Evolutionary conservation across 2,888 invertebrate genomes (phyloP), one percentile per base, ranked within the genome.

Genomic region (Choristoneura rosaceana): DNA sequence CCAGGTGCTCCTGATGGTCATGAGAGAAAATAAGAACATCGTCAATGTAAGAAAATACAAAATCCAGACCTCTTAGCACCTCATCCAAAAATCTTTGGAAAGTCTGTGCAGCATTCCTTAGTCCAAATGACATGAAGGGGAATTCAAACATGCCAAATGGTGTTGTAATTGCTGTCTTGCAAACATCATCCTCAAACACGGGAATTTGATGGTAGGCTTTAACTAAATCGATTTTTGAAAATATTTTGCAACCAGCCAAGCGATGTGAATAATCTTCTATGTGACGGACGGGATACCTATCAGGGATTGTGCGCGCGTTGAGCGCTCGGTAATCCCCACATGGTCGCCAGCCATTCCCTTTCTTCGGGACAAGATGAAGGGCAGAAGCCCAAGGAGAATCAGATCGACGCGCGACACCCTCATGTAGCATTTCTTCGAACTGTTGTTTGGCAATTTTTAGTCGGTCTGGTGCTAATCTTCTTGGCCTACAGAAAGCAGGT

Each of bases 151-250:
- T n/a, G n/a, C n/a, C n/a, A n/a, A n/a, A n/a, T n/a, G n/a, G n/a
- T n/a, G n/a, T n/a, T n/a, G n/a, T n/a, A n/a, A n/a, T n/a, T n/a
- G n/a, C n/a, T n/a, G n/a, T n/a, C n/a, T n/a, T n/a, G n/a, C n/a
- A n/a, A n/a, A n/a, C n/a, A n/a, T n/a, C n/a, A n/a, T n/a, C n/a
- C n/a, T n/a, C n/a, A n/a, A n/a, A n/a, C n/a, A n/a, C 81, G 4
- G 87, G 88, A 5, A 93, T 87, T 63, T 90, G 87, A 67, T 87
- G 78, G 73, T 84, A 93, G 0, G 87, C 88, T 62, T 79, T 77
- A 0, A 76, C 76, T 7, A 80, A 50, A 41, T 77, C 76, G 10
- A 77, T 69, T 0, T 59, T 73, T 8, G 66, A 64, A 15, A 74
- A 78, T 0, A 75, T 62, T 43, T 33, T 74, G 34, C 74, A 74